Conservation (phyloP, 2,888 invertebrate genomes). For the Trachelus stipa region DNA sequence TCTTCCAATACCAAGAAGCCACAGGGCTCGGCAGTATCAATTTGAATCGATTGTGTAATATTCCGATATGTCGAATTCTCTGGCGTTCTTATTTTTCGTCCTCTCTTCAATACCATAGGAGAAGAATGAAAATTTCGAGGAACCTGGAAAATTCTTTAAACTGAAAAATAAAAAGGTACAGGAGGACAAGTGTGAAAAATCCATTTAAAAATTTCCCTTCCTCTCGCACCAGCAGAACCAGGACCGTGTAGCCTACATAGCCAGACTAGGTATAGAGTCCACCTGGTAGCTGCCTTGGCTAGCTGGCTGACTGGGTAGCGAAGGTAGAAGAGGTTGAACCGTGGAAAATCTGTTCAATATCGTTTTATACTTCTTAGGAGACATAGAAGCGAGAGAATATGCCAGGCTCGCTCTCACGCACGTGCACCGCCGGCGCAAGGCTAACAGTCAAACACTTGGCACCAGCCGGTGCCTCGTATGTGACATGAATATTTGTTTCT, state of each 20-base stretch:
- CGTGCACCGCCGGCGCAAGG: conserved; percentile 53
- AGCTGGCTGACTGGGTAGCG: neutral
- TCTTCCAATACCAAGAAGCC: neutral
- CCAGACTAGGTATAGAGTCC: neutral
- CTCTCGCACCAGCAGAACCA: neutral
- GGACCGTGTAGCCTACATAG: neutral
- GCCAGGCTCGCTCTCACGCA: conserved; percentile 48
- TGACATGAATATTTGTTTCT: conserved; percentile 67
- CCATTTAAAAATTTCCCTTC: neutral
- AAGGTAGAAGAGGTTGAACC: conserved; percentile 23
- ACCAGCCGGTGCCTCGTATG: conserved; percentile 65
- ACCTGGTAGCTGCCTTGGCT: neutral
- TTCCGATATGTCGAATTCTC: neutral
- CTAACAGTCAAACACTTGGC: conserved; percentile 67
- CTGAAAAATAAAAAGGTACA: neutral
- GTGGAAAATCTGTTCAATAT: conserved; percentile 52
- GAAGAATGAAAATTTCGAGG: neutral
- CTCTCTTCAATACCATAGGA: neutral
- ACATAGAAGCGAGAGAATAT: conserved; percentile 42
- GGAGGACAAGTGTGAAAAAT: neutral
- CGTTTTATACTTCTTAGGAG: conserved; percentile 57
- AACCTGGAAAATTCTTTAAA: neutral
- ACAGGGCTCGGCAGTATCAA: neutral
- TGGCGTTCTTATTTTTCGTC: neutral
- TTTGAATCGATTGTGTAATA: neutral